Percentiles rank a stretch among this genome's conserved stretches.
These are phyloP conservation scores for Dinothrombium tinctorium DNA, from an alignment of 1,140 invertebrate species.

Conservation along the genomic window DNA sequence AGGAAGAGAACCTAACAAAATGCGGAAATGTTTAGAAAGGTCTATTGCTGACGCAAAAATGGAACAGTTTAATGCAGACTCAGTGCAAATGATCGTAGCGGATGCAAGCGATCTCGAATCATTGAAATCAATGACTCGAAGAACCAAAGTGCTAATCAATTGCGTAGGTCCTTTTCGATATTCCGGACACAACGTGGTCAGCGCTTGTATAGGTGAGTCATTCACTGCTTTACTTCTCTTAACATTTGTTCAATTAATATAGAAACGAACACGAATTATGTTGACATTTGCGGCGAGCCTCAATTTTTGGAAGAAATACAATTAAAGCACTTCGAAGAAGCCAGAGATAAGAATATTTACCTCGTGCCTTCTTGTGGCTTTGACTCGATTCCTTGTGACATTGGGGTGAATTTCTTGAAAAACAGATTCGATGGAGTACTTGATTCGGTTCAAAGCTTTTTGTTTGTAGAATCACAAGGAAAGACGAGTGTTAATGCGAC, in stretches of 20 bases:
- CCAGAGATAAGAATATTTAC: slow-evolving; percentile 34
- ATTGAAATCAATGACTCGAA: slow-evolving; percentile 42
- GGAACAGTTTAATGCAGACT: neutral
- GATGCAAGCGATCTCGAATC: slow-evolving; percentile 46
- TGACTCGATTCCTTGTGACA: slow-evolving; percentile 59
- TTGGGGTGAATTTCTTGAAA: slow-evolving; percentile 48
- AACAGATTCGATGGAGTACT: slow-evolving; percentile 33
- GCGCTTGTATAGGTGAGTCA: slow-evolving; percentile 47
- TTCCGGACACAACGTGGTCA: slow-evolving; percentile 68
- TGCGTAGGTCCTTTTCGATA: slow-evolving; percentile 54
- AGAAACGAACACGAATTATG: slow-evolving; percentile 43
- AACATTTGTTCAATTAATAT: slow-evolving; percentile 22
- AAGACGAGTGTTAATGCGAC: slow-evolving; percentile 20
- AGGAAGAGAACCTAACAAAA: neutral
- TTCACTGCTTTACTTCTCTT: neutral
- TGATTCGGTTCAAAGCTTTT: slow-evolving; percentile 8
- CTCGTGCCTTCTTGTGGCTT: slow-evolving; percentile 74
- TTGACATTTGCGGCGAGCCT: slow-evolving; percentile 73
- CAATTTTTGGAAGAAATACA: slow-evolving; percentile 63
- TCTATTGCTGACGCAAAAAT: neutral
- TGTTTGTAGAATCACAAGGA: slow-evolving; percentile 11
- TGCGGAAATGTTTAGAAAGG: neutral
- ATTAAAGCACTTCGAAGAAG: slow-evolving; percentile 45
- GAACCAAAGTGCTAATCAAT: slow-evolving; percentile 49
- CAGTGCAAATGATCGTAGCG: slow-evolving; percentile 40